Evolutionary conservation across 1,140 invertebrate species (phyloP).

Genomic region (Drosophila busckii): DNA sequence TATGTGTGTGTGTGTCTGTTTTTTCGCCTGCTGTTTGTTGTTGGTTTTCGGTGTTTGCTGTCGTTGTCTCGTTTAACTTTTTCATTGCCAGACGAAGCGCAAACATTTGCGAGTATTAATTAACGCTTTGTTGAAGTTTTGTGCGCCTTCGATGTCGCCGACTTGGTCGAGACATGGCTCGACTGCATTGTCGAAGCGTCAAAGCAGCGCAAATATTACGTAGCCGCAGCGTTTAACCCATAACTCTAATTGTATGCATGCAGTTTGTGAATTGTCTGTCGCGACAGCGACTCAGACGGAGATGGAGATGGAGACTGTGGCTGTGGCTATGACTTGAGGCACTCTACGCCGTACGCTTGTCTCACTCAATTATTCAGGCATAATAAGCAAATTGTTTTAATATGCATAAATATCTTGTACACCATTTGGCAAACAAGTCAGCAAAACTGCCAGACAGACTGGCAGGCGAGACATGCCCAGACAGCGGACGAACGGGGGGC

Average conservation of each 20-base stretch:
- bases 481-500: not conserved
- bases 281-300: not conserved
- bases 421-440: conserved; percentile 75
- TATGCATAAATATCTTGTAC: conserved; percentile 78
- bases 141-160: conserved; percentile 67
- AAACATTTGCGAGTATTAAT: conserved; percentile 77
- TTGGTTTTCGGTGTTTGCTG: conserved; percentile 28
- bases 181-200: conserved; percentile 38
- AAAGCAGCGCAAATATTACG: conserved; percentile 50
- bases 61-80: conserved; percentile 72
- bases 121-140: conserved; percentile 77
- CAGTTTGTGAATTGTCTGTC: not conserved
- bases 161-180: conserved; percentile 27
- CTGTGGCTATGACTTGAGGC: no score
- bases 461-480: conserved; percentile 33
- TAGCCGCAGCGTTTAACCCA: conserved; percentile 47
- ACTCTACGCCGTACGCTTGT: no score
- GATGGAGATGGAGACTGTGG: conserved; percentile 7
- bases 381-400: conserved; percentile 78
- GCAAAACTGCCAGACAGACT: conserved; percentile 67
- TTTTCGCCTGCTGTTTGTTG: conserved; percentile 1
- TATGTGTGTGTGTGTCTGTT: not conserved
- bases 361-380: conserved; percentile 76
- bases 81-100: conserved; percentile 73
- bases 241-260: conserved; percentile 13